Evolutionary conservation across 2,797 vertebrate species (phyloP), one percentile per base, ranked within the genome.

Genomic region (Myotis vivesi): DNA sequence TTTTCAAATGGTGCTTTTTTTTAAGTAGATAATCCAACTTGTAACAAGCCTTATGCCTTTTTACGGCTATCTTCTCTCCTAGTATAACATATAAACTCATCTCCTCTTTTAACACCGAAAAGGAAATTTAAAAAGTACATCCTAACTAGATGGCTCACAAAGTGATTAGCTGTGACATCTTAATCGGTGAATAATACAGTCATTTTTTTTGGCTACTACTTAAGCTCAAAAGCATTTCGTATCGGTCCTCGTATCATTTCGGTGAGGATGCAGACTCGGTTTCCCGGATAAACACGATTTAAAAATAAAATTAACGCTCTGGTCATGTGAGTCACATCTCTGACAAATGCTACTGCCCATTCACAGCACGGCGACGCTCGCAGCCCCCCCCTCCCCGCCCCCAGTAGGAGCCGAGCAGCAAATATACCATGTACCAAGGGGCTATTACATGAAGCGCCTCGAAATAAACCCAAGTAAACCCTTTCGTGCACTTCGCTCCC

Each of bases 401-500:
- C 68, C 59, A n/a, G 51, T 0, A 82, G 87, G 62, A 57, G 75
- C 33, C 64, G 71, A 36, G 53, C 6, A 75, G 75, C 87, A 79
- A 92, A 93, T 1, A 79, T 46, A 62, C 90, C 53, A 2, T 75
- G 68, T n/a, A 66, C 82, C 91, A 62, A 66, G 72, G 36, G 66
- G 85, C 75, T 87, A 64, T 55, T 87, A 87, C 91, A 89, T 36
- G 68, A 77, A 76, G 87, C 51, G 64, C 93, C 97, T 97, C 75
- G 96, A 97, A 97, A 97, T 97, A 97, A 96, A 97, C 93, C 71
- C 36, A 96, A 97, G 92, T 92, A 93, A 46, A 94, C 90, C 62
- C 92, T 85, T 88, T 92, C 83, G 84, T 91, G 86, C 95, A 82
- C 76, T 72, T 87, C 71, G 96, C 94, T 97, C 94, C 91, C 97